Evolutionary conservation across 2,888 invertebrate genomes (phyloP).

Genomic region (Drosophila mayaguana): DNA sequence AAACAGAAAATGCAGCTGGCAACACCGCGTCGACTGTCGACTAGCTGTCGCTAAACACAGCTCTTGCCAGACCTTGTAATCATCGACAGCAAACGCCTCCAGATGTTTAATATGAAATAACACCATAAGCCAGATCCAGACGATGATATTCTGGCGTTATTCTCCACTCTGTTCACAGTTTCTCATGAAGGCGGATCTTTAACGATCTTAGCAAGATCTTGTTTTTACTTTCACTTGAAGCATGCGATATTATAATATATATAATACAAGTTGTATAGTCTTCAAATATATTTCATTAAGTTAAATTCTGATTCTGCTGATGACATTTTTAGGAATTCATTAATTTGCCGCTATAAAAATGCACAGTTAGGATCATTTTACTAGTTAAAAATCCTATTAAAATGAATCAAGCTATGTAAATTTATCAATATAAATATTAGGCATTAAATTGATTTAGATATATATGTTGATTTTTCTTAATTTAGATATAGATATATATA

Average conservation of each 20-base stretch:
- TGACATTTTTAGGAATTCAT: neutral
- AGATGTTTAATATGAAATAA: conserved; percentile 29
- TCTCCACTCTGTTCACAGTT: conserved; percentile 15
- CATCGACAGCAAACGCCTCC: conserved; percentile 64
- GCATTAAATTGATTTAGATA: neutral
- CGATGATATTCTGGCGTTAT: conserved; percentile 7
- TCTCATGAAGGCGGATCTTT: neutral
- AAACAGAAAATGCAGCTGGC: conserved; percentile 19
- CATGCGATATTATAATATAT: neutral
- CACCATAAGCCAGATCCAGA: conserved; percentile 14
- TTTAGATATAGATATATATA: no score
- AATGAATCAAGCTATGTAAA: neutral
- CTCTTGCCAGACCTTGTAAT: conserved; percentile 44
- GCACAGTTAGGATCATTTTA: neutral
- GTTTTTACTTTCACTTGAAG: conserved; percentile 12
- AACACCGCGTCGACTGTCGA: conserved; percentile 25
- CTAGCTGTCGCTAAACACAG: conserved; percentile 65
- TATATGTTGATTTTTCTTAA: no score
- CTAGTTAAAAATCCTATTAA: neutral
- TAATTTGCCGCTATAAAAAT: neutral
- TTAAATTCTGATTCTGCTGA: neutral
- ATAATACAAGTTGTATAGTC: neutral
- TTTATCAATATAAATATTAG: neutral
- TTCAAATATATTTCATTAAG: neutral
- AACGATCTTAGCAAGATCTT: neutral